These are phyloP conservation scores for Nasonia giraulti DNA, from an alignment of 1,140 invertebrate genomes.

Conservation along the genomic window DNA sequence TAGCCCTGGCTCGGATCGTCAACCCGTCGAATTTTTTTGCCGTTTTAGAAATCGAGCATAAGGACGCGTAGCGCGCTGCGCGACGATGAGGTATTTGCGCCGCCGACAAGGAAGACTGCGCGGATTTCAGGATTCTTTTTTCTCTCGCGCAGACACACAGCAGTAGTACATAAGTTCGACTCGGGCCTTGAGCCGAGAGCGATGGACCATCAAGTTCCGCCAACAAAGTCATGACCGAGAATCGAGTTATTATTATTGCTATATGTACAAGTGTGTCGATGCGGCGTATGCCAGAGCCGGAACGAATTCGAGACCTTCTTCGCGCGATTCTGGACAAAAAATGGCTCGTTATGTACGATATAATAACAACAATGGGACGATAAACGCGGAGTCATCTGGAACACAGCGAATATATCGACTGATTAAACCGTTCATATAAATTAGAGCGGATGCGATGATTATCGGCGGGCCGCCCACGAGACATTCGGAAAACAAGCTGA, in stretches of 20 bases:
- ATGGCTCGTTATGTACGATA: neutral
- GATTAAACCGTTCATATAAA: no score
- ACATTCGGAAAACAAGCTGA: no score
- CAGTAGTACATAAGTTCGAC: conserved; percentile 6
- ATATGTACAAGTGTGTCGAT: conserved; percentile 42
- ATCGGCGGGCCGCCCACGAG: neutral
- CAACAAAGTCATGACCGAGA: conserved; percentile 51
- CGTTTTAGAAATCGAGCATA: conserved; percentile 71
- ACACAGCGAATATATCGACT: no score
- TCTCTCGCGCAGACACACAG: neutral
- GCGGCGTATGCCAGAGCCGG: neutral
- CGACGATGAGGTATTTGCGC: neutral
- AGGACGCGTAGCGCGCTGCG: conserved; percentile 59
- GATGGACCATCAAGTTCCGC: conserved; percentile 61
- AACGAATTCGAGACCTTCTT: conserved; percentile 2
- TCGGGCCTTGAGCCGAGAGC: conserved; percentile 55
- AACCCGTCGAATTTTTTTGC: conserved; percentile 58
- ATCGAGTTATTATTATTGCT: conserved; percentile 25
- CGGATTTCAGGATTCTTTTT: conserved; percentile 51
- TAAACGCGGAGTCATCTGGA: no score
- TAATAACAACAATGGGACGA: no score
- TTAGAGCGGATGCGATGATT: neutral
- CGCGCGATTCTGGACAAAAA: neutral
- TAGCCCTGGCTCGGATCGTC: conserved; percentile 60
- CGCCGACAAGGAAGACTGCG: conserved; percentile 49